Evolutionary conservation across 2,113 vertebrate species (phyloP).

Genomic region (Psilopsiagon aymara): DNA sequence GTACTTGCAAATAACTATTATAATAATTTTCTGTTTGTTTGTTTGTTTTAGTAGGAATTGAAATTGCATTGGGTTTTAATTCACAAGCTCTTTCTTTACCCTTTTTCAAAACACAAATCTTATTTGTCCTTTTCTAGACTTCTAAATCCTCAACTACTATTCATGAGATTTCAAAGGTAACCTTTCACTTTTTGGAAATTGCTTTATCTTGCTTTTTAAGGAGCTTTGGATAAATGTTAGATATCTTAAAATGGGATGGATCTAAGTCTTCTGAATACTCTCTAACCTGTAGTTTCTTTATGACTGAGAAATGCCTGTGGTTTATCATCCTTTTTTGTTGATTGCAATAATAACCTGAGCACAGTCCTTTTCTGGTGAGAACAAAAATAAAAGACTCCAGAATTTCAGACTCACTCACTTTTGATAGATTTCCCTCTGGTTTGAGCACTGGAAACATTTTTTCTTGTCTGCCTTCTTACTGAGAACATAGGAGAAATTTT

Average conservation of each 20-base stretch:
- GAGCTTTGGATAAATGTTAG: neutral
- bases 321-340: neutral
- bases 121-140: neutral
- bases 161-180: neutral
- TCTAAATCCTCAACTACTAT: neutral
- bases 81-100: neutral
- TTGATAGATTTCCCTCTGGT: neutral
- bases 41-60: neutral
- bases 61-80: neutral
- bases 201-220: neutral
- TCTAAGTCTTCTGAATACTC: neutral
- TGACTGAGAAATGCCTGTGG: neutral
- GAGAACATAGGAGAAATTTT: neutral
- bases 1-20: neutral
- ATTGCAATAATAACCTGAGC: neutral
- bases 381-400: neutral
- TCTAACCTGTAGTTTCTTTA: neutral
- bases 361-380: neutral
- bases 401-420: neutral
- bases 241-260: neutral
- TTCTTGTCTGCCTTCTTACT: neutral
- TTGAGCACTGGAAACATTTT: neutral
- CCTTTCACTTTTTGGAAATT: neutral
- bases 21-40: neutral
- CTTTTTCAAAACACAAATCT: neutral